Evolutionary conservation across 35 echinoderm and acorn worm species (phyloP), one percentile per base, ranked within the genome.

Genomic region (Apostichopus japonicus): DNA sequence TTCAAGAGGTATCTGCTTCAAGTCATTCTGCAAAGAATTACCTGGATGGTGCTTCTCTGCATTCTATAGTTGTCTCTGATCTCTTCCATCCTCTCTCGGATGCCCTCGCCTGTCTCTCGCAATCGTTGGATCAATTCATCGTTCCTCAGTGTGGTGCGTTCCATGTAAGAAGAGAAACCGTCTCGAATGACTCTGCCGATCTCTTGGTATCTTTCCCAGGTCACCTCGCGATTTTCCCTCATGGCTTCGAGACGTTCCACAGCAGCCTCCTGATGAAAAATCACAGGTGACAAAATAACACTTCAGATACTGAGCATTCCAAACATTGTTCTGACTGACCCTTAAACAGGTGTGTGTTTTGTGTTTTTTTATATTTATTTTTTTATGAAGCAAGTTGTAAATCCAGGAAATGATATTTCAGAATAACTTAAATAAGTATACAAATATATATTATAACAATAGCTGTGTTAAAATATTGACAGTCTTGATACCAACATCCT

Each of bases 51-150:
- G 21, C 57, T 10, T 22, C 53, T 84, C 23, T 84, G 81, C 53
- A 21, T 6, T 19, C 8, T n/a, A 65, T 58, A 91, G 54, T 91
- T 91, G 15, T 76, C 73, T 77, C 21, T 91, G 54, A 58, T 58
- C 55, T 56, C 73, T 0, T 14, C 55, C 11, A 58, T 55, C n/a
- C 54, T 91, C 24, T 91, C 89, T 11, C 6, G 55, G 67, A 91
- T 3, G 22, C 55, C 76, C 6, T 73, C 89, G 9, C 55, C 56
- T 51, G 21, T 55, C 16, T 79, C 89, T 77, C 21, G 1, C 72
- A 91, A 54, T 7, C 14, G 17, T 24, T 56, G 10, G 15, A 84
- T n/a, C 17, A 84, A 5, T 21, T 84, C 23, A 1, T 2, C 14
- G 54, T 84, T 84, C 6, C 81, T 59, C 17, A 84, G 8, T 1